Evolutionary conservation across 2,797 vertebrate genomes (phyloP), one percentile per base, ranked within the genome.

Genomic region (Leucoraja ocellata): DNA sequence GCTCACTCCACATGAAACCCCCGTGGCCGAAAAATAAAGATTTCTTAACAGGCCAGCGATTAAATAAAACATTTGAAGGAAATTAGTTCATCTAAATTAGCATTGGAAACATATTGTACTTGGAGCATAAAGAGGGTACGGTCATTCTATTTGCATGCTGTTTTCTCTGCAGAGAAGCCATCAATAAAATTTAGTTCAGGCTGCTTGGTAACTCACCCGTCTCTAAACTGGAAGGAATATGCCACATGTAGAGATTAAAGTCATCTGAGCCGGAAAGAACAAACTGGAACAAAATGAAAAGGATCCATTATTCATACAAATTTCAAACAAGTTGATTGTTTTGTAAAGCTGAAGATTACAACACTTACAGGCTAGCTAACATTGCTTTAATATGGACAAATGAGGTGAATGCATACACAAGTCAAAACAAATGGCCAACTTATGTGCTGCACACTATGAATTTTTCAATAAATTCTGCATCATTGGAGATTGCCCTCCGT

Each of bases 191-290:
- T 81, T 71, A 83, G n/a, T 13, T 11, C 46, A 73, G 58, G 68
- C 25, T 68, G 61, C 25, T 14, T 46, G 68, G 6, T 63, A 58
- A 94, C 97, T 96, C 95, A 99, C 99, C 98, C 96, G 98, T 97
- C 97, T 98, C 98, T 73, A 99, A 98, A 94, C 98, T 97, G 94
- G 98, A 98, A 71, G 99, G 99, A 95, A 99, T 99, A 95, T 97
- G 98, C 99, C 99, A 99, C 99, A 99, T 99, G 95, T 99, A 99
- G 93, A 99, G 97, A 95, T 99, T 99, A 96, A 99, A 99, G 96
- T 99, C 99, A 94, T 99, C 99, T 11, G 99, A 99, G 74, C 99
- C 99, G 79, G 99, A 99, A 94, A 99, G 96, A 95, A 99, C 99
- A 95, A 99, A 99, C 99, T 99, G 96, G 78, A 80, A 93, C 80